phyloP scores from a whole-genome alignment of 1,140 invertebrate genomes.

The Hyposmocoma kahamanoa region DNA sequence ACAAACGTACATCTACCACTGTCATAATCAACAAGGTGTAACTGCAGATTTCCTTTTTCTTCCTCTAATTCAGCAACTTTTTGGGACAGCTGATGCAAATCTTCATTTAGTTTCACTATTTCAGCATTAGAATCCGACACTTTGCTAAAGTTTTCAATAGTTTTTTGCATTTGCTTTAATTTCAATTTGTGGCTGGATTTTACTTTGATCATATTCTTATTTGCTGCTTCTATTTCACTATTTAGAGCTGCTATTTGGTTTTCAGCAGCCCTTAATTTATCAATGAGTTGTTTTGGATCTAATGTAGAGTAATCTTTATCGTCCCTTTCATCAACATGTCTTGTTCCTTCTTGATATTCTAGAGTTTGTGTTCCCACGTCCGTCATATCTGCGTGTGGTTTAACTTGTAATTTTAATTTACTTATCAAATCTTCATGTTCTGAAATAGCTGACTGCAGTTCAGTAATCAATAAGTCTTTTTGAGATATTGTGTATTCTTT shows the following conservation, averaged over 20 bases:
- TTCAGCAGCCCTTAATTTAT: constrained; percentile 50
- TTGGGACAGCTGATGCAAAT: constrained; percentile 80
- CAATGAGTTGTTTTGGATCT: constrained; percentile 33
- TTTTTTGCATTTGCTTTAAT: constrained; percentile 88
- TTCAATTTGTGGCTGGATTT: constrained; percentile 87
- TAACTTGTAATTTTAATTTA: constrained; percentile 13
- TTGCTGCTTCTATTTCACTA: constrained; percentile 82
- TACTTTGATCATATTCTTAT: constrained; percentile 89
- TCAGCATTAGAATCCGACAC: constrained; percentile 81
- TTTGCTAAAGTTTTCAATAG: constrained; percentile 84
- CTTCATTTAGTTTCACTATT: constrained; percentile 76
- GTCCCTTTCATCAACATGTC: constrained; percentile 13
- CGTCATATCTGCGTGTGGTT: constrained; percentile 16
- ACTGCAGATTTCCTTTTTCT: constrained; percentile 91
- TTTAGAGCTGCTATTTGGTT: constrained; percentile 76
- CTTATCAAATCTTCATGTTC: constrained; percentile 35
- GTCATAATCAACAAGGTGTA: constrained; percentile 87
- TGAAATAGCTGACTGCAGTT: constrained; percentile 29
- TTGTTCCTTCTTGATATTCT: constrained; percentile 32
- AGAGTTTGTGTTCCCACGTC: constrained; percentile 24
- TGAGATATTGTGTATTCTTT: constrained; percentile 62
- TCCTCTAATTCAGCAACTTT: constrained; percentile 89
- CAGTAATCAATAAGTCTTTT: constrained; percentile 46
- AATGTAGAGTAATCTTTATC: constrained; percentile 9
- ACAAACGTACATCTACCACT: constrained; percentile 79